phyloP scores from a whole-genome alignment of 2,797 vertebrate genomes.

The Enteromius mattozi region DNA sequence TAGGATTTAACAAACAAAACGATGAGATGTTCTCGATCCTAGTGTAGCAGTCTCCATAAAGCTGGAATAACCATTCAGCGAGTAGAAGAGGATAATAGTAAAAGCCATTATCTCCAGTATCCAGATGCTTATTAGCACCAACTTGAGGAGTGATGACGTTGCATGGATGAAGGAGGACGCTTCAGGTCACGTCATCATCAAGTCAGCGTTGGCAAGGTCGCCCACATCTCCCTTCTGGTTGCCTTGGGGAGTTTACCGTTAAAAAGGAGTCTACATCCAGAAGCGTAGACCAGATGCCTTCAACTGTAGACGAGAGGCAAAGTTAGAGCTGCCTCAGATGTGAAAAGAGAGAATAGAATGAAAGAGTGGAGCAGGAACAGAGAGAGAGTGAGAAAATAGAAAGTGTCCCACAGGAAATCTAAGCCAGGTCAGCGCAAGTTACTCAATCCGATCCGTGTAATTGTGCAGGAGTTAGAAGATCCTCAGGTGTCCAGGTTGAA shows the following conservation, averaged over 20 bases:
- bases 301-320: conserved; percentile 46
- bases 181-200: conserved; percentile 35
- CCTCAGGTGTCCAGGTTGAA: neutral
- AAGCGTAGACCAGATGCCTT: conserved; percentile 34
- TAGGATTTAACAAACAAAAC: conserved; percentile 42
- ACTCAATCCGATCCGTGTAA: conserved; percentile 20
- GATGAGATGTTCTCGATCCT: conserved; percentile 64
- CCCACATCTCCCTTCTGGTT: conserved; percentile 32
- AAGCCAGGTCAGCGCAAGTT: conserved; percentile 70
- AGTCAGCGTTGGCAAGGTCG: conserved; percentile 35
- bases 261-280: conserved; percentile 32
- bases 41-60: conserved; percentile 67
- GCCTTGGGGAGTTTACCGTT: conserved; percentile 47
- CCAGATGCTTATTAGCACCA: conserved; percentile 35
- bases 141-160: conserved; percentile 30
- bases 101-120: conserved; percentile 33
- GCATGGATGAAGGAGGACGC: neutral
- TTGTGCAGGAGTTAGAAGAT: conserved; percentile 2
- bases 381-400: conserved; percentile 65
- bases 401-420: conserved; percentile 72
- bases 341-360: conserved; percentile 58
- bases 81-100: conserved; percentile 4
- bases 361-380: conserved; percentile 66
- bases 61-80: conserved; percentile 53
- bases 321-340: conserved; percentile 42